These are phyloP conservation scores for Eristalis intricaria DNA, from an alignment of 2,888 invertebrate species.

Conservation along the genomic window DNA sequence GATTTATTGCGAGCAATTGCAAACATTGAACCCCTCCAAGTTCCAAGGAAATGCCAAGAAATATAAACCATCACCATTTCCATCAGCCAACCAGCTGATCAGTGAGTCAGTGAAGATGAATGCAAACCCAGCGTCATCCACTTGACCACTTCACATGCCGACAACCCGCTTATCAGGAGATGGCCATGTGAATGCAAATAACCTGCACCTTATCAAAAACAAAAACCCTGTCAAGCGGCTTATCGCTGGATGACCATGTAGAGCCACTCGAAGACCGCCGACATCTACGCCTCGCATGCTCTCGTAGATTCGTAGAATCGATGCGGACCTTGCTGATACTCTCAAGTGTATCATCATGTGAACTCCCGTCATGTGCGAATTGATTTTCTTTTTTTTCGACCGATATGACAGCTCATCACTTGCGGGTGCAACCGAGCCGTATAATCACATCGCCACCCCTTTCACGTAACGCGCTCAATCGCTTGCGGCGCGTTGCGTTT, in stretches of 20 bases:
- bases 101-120: background rate
- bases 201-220: background rate
- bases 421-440: background rate
- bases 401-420: background rate
- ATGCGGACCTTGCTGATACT: background rate
- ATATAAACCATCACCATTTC: no score
- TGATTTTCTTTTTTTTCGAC: background rate
- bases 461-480: background rate
- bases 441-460: background rate
- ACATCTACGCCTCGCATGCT: background rate
- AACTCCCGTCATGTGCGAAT: background rate
- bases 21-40: no score
- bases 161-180: background rate
- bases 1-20: no score
- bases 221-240: background rate
- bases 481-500: background rate
- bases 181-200: constrained; percentile 4
- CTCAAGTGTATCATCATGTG: background rate
- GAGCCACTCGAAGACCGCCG: background rate
- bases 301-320: background rate
- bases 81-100: background rate
- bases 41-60: no score
- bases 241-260: background rate
- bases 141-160: background rate
- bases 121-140: background rate